phyloP scores from a whole-genome alignment of 2,113 vertebrate species.

The Aptenodytes forsteri region DNA sequence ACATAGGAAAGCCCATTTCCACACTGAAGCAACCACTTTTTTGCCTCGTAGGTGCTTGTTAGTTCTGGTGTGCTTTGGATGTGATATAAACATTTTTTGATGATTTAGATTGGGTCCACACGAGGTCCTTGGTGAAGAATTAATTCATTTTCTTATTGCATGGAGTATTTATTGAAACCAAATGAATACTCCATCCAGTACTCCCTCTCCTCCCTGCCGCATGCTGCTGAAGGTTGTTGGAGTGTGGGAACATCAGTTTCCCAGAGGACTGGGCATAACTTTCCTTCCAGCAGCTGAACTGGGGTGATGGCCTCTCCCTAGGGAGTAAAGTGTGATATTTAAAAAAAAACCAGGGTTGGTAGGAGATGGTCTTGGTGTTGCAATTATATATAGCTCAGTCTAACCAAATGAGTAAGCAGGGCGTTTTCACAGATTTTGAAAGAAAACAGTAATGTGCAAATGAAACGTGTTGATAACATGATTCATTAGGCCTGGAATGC shows the following conservation, averaged over 20 bases:
- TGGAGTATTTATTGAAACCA: not conserved
- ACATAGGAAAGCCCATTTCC: not conserved
- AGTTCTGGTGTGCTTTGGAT: not conserved
- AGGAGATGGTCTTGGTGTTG: not conserved
- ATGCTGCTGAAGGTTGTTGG: not conserved
- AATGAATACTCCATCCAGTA: not conserved
- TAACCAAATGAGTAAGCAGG: not conserved
- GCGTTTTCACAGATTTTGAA: not conserved
- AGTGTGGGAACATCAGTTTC: not conserved
- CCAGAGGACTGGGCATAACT: not conserved
- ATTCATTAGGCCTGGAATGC: not conserved
- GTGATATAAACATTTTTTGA: not conserved
- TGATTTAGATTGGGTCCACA: not conserved
- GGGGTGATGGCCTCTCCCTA: not conserved
- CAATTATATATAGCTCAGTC: not conserved
- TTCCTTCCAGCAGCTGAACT: not conserved
- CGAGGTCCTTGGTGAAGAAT: not conserved
- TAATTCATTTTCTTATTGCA: not conserved
- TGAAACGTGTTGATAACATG: not conserved
- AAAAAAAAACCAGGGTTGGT: not conserved
- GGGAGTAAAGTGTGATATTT: not conserved
- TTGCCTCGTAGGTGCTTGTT: not conserved
- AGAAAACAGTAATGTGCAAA: not conserved
- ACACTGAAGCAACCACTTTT: not conserved
- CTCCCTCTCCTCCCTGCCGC: fast-evolving